These are phyloP conservation scores for Stichodactyla mertensii DNA, from an alignment of 64 coral and sea anemone species.

Conservation along the genomic window DNA sequence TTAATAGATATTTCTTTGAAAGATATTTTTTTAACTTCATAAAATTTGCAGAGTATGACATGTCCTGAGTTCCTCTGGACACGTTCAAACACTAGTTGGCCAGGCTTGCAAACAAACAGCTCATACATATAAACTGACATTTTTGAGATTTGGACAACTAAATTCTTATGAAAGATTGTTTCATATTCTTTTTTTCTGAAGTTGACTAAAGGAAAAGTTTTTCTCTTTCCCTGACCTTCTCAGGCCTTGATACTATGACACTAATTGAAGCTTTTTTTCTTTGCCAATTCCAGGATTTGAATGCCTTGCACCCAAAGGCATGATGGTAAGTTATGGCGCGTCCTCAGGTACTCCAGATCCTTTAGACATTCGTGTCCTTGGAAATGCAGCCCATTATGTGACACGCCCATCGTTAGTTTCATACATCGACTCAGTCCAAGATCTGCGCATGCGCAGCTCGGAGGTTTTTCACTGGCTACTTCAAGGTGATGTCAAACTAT, in stretches of 20 bases:
- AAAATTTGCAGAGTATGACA: too few species aligned
- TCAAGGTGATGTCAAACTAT: slow-evolving; percentile 55
- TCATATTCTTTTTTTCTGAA: too few species aligned
- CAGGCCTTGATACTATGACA: neutral
- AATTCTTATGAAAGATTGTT: too few species aligned
- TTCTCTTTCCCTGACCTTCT: too few species aligned
- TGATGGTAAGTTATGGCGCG: slow-evolving; percentile 41
- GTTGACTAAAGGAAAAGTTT: too few species aligned
- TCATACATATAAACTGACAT: too few species aligned
- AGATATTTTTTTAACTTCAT: too few species aligned
- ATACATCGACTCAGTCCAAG: slow-evolving; percentile 30
- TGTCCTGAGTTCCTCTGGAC: too few species aligned
- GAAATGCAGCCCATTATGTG: slow-evolving; percentile 44
- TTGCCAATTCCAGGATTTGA: slow-evolving; percentile 30
- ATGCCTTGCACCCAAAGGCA: slow-evolving; percentile 51
- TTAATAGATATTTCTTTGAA: too few species aligned
- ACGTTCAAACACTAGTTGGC: too few species aligned
- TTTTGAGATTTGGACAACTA: too few species aligned
- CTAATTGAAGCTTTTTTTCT: neutral
- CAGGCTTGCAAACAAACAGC: too few species aligned
- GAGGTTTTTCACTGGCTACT: slow-evolving; percentile 55
- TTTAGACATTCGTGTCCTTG: neutral
- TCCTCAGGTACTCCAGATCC: slow-evolving; percentile 54
- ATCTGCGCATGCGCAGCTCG: slow-evolving; percentile 51
- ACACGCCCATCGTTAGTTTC: slow-evolving; percentile 31